Conservation (phyloP, 2,888 invertebrate genomes). For the Epinotia brunnichana region DNA sequence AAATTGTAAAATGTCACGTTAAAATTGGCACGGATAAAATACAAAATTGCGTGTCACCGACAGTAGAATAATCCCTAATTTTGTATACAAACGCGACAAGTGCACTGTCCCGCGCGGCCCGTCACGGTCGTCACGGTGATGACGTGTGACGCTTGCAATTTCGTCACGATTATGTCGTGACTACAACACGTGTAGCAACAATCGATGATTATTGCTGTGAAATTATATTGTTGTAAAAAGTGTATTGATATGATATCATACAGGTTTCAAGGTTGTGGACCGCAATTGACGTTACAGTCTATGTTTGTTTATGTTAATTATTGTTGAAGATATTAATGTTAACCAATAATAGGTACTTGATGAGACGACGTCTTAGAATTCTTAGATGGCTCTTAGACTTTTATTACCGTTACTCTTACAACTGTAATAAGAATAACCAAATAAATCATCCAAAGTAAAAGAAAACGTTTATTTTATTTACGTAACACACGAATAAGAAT, state of each 20-base stretch:
- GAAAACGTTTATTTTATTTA: neutral
- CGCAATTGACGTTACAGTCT: neutral
- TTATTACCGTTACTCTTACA: neutral
- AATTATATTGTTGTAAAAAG: conserved; percentile 38
- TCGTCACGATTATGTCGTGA: conserved; percentile 56
- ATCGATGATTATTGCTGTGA: conserved; percentile 52
- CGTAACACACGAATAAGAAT: neutral
- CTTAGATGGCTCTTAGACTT: neutral
- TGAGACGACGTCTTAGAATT: neutral
- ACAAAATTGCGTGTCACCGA: conserved; percentile 61
- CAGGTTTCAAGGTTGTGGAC: conserved; percentile 4
- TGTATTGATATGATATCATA: conserved; percentile 26
- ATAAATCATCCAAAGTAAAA: neutral
- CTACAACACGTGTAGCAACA: conserved; percentile 52
- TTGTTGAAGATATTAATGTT: neutral
- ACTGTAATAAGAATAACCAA: neutral
- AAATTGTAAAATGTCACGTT: conserved; percentile 14
- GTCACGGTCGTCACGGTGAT: conserved; percentile 53
- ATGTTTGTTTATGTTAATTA: neutral
- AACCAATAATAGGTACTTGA: neutral
- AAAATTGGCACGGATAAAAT: conserved; percentile 53
- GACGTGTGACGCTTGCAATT: conserved; percentile 59
- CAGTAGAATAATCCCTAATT: conserved; percentile 74
- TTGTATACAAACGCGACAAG: conserved; percentile 68
- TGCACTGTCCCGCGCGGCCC: conserved; percentile 66